phyloP scores from a whole-genome alignment of 2,113 vertebrate species.

The Cyrtonyx montezumae region DNA sequence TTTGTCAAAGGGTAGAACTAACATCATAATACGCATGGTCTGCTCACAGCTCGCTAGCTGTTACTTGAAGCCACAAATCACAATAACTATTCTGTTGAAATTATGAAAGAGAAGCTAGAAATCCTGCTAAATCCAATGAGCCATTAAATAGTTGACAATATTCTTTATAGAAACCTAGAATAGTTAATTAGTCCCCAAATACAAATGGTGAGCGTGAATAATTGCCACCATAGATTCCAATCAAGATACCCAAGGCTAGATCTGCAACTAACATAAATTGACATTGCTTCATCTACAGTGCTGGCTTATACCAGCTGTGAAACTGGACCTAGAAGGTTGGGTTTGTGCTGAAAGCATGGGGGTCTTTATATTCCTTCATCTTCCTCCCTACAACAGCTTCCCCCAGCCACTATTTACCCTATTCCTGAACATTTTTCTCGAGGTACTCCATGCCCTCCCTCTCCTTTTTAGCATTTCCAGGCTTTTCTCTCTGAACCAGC shows the following conservation, averaged over 20 bases:
- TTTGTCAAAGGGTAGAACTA: conserved; percentile 23
- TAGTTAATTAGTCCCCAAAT: conserved; percentile 69
- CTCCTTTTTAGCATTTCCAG: neutral
- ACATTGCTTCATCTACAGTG: rapidly evolving
- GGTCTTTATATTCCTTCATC: rapidly evolving
- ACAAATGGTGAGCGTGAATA: conserved; percentile 38
- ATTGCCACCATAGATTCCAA: neutral
- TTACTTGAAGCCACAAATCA: conserved; percentile 66
- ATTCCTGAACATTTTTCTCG: neutral
- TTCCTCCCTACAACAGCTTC: rapidly evolving
- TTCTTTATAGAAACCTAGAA: conserved; percentile 67
- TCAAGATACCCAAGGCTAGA: neutral
- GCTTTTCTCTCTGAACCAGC: neutral
- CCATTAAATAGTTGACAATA: conserved; percentile 72
- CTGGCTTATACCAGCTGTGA: neutral
- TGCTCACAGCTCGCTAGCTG: conserved; percentile 45
- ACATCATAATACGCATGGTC: neutral
- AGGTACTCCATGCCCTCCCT: neutral
- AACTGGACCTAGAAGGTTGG: neutral
- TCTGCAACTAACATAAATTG: neutral
- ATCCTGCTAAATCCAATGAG: conserved; percentile 67
- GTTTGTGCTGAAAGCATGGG: neutral
- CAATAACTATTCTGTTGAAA: conserved; percentile 32
- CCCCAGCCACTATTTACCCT: neutral
- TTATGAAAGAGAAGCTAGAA: conserved; percentile 34